These are phyloP conservation scores for Percopsis omiscomaycus DNA, from an alignment of 2,797 vertebrate genomes.

Conservation along the genomic window DNA sequence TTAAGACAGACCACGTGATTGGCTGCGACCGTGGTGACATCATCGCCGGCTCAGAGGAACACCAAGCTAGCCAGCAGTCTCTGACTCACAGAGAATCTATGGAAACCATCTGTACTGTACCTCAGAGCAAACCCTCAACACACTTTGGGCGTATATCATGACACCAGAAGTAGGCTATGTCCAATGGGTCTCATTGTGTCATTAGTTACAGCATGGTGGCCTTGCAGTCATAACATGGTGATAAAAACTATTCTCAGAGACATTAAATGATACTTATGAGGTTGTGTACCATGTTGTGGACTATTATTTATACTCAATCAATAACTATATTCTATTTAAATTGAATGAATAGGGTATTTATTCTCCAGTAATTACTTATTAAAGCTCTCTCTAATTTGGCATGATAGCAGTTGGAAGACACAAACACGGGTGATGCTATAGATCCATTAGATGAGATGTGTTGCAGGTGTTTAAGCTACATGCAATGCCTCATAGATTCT, in stretches of 20 bases:
- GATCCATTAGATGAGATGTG: slow-evolving; percentile 27
- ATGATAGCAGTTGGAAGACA: slow-evolving; percentile 11
- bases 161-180: slow-evolving; percentile 47
- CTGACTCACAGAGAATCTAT: slow-evolving; percentile 46
- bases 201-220: not conserved
- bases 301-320: not conserved
- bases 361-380: not conserved
- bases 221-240: not conserved
- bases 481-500: slow-evolving; percentile 36
- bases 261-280: not conserved
- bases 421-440: not conserved
- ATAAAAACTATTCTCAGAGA: not conserved
- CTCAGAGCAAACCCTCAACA: slow-evolving; percentile 48
- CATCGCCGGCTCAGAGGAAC: slow-evolving; percentile 33
- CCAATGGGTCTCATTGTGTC: not conserved
- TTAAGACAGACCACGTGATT: slow-evolving; percentile 26
- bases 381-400: not conserved
- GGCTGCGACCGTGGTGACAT: slow-evolving; percentile 37
- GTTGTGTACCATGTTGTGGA: not conserved
- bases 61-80: slow-evolving; percentile 41
- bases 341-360: too few relatives aligned
- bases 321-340: too few relatives aligned
- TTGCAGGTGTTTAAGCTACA: slow-evolving; percentile 40
- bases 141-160: slow-evolving; percentile 42
- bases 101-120: slow-evolving; percentile 40